These are phyloP conservation scores for Pharmacophagus antenor DNA, from an alignment of 2,888 invertebrate species.

Conservation along the genomic window DNA sequence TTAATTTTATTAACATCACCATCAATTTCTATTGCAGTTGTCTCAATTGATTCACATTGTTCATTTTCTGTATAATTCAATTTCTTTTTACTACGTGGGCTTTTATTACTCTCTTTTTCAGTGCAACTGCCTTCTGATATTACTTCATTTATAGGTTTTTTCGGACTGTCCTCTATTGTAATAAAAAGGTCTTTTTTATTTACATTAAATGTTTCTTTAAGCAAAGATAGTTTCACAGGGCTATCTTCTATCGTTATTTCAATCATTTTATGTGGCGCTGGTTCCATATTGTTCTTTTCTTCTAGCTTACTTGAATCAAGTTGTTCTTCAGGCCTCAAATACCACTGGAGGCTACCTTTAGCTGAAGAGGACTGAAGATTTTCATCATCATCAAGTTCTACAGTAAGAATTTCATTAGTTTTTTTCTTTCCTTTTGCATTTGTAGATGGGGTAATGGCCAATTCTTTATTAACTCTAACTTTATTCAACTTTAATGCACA, in stretches of 20 bases:
- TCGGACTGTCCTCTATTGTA: slow-evolving; percentile 70
- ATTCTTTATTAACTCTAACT: slow-evolving; percentile 31
- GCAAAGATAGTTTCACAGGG: slow-evolving; percentile 55
- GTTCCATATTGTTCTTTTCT: slow-evolving; percentile 62
- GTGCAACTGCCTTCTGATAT: slow-evolving; percentile 39
- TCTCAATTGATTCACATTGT: slow-evolving; percentile 29
- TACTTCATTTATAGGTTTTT: slow-evolving; percentile 43
- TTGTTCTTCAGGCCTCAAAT: slow-evolving; percentile 65
- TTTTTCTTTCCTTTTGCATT: slow-evolving; percentile 19
- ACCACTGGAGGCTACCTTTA: slow-evolving; percentile 61
- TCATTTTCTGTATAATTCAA: slow-evolving; percentile 54
- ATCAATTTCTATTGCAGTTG: slow-evolving; percentile 48
- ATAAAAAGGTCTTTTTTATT: slow-evolving; percentile 56
- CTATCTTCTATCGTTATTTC: slow-evolving; percentile 75
- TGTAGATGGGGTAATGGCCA: not conserved
- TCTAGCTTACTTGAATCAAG: slow-evolving; percentile 24
- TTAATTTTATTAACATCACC: slow-evolving; percentile 5
- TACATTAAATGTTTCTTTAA: slow-evolving; percentile 46
- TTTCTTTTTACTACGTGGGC: slow-evolving; percentile 63
- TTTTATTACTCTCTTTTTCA: slow-evolving; percentile 42
- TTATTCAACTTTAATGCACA: slow-evolving; percentile 1
- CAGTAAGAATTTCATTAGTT: slow-evolving; percentile 47
- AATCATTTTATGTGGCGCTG: slow-evolving; percentile 48
- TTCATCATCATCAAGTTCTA: slow-evolving; percentile 70
- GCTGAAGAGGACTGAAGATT: slow-evolving; percentile 36